These are phyloP conservation scores for Microcebus murinus DNA, from an alignment of 2,113 vertebrate genomes.

Conservation along the genomic window DNA sequence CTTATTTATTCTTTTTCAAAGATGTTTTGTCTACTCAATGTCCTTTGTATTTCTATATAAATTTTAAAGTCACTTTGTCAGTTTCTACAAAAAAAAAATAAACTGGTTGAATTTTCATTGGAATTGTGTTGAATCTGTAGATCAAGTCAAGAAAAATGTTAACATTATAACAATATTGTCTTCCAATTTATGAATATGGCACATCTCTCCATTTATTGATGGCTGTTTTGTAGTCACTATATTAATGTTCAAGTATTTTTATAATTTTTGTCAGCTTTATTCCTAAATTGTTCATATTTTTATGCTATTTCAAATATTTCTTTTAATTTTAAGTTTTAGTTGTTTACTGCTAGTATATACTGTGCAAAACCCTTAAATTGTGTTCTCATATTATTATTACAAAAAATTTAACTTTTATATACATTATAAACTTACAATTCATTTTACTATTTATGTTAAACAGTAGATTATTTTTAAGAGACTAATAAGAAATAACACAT, in stretches of 20 bases:
- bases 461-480: not conserved
- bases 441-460: not conserved
- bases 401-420: too few relatives aligned
- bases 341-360: too few relatives aligned
- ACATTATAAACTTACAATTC: not conserved
- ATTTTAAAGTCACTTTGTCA: not conserved
- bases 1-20: not conserved
- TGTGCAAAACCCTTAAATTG: too few relatives aligned
- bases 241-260: too few relatives aligned
- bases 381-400: too few relatives aligned
- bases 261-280: not conserved
- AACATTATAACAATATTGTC: not conserved
- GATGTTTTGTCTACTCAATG: not conserved
- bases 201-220: not conserved
- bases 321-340: too few relatives aligned
- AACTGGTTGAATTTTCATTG: not conserved
- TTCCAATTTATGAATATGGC: not conserved
- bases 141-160: not conserved
- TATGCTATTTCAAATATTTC: not conserved
- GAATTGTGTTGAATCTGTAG: not conserved
- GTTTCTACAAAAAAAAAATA: not conserved
- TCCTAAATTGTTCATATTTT: not conserved
- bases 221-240: not conserved
- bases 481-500: not conserved
- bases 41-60: not conserved